Percentiles rank a stretch among this genome's conserved stretches.
Conservation (phyloP, 2,113 vertebrate genomes). For the Eretmochelys imbricata region DNA sequence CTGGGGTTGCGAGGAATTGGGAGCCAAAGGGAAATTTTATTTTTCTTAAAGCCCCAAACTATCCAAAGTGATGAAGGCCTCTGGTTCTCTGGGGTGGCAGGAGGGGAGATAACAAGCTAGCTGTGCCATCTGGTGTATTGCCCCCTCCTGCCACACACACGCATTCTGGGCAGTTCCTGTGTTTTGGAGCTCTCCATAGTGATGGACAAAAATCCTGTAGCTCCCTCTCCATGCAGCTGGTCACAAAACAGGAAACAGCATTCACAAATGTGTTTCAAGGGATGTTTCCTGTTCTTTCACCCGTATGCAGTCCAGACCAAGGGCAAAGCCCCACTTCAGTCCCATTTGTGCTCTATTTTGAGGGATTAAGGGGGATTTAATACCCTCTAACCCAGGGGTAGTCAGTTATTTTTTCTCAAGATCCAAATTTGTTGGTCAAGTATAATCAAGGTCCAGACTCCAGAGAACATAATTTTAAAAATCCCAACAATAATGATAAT, state of each 20-base stretch:
- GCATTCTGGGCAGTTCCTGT: background rate
- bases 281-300: background rate
- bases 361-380: background rate
- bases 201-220: background rate
- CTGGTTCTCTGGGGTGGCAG: background rate
- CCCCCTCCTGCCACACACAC: too few relatives aligned
- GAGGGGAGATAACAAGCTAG: background rate
- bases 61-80: background rate
- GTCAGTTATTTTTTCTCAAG: too few relatives aligned
- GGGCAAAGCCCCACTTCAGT: background rate
- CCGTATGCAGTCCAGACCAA: background rate
- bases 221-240: background rate
- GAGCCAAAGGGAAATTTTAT: background rate
- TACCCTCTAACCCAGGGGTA: background rate
- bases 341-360: background rate
- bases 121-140: background rate
- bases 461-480: too few relatives aligned
- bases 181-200: background rate
- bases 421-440: too few relatives aligned
- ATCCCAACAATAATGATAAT: too few relatives aligned
- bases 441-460: too few relatives aligned
- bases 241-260: background rate
- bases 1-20: background rate
- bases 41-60: background rate
- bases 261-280: background rate